phyloP scores from a whole-genome alignment of 2,113 vertebrate genomes.

The Coptodon rendalli region DNA sequence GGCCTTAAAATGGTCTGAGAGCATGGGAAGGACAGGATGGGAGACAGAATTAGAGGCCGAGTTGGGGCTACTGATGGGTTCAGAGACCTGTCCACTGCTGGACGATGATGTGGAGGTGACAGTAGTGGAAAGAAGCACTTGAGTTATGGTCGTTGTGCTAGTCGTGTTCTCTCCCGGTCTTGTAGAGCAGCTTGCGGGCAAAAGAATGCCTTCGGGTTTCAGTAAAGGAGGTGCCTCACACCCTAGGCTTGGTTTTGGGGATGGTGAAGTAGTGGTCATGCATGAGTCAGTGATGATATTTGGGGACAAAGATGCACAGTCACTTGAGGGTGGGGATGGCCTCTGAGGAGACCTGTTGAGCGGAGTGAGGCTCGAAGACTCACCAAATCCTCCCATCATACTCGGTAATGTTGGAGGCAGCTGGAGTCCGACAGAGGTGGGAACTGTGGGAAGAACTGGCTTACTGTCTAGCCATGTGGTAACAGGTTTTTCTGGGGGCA shows the following conservation, averaged over 20 bases:
- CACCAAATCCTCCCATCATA: slow-evolving; percentile 78
- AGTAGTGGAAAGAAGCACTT: slow-evolving; percentile 71
- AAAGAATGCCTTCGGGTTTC: slow-evolving; percentile 80
- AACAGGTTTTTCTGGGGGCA: slow-evolving; percentile 95
- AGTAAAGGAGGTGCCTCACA: slow-evolving; percentile 68
- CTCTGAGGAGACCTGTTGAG: slow-evolving; percentile 90
- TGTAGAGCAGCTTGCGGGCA: slow-evolving; percentile 71
- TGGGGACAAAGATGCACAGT: slow-evolving; percentile 91
- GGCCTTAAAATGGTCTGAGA: slow-evolving; percentile 91
- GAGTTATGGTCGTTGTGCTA: slow-evolving; percentile 70
- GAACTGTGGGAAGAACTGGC: slow-evolving; percentile 83
- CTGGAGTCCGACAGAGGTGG: slow-evolving; percentile 87
- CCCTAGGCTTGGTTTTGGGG: slow-evolving; percentile 75
- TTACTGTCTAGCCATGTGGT: slow-evolving; percentile 98
- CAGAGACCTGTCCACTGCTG: slow-evolving; percentile 58
- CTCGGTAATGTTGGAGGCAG: slow-evolving; percentile 85
- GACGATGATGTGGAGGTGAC: slow-evolving; percentile 62
- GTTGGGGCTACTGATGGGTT: slow-evolving; percentile 67
- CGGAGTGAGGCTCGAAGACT: slow-evolving; percentile 89
- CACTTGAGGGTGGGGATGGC: slow-evolving; percentile 90
- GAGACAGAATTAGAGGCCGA: slow-evolving; percentile 75
- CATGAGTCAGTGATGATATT: slow-evolving; percentile 80
- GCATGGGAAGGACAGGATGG: slow-evolving; percentile 82
- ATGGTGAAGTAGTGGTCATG: slow-evolving; percentile 71
- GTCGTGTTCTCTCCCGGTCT: slow-evolving; percentile 74